Conservation (phyloP, 2,888 invertebrate species). For the Alloplasta piceator region DNA sequence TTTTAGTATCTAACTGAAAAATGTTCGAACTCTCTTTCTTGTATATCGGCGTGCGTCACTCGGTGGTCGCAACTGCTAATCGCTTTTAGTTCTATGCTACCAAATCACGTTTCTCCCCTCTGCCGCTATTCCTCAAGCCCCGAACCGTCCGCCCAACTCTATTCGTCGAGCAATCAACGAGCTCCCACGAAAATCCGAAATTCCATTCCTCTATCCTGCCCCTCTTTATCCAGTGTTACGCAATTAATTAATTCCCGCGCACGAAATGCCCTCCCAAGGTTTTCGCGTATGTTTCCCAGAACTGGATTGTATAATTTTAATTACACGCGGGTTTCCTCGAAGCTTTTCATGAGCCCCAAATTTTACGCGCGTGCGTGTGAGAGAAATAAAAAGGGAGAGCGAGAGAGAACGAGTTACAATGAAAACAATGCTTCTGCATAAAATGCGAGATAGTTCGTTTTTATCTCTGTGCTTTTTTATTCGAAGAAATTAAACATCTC, state of each 20-base stretch:
- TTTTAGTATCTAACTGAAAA: conserved; percentile 1
- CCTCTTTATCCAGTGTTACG: conserved; percentile 7
- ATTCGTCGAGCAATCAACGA: conserved; percentile 46
- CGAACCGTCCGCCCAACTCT: background rate
- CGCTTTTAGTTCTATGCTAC: conserved; percentile 10
- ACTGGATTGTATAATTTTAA: conserved; percentile 31
- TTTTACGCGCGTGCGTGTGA: background rate
- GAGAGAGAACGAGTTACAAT: background rate
- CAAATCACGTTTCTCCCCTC: conserved; percentile 16
- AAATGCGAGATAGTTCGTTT: background rate
- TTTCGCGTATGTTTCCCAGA: conserved; percentile 5
- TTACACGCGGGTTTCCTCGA: conserved; percentile 20
- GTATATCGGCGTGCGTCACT: background rate
- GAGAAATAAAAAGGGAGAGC: background rate
- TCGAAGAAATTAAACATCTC: no score
- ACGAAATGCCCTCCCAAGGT: conserved; percentile 18
- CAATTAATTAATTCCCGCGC: conserved; percentile 56
- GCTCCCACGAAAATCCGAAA: conserved; percentile 48
- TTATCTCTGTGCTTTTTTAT: no score
- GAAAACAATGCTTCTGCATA: background rate
- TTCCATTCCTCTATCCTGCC: background rate
- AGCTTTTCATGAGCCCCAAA: conserved; percentile 11
- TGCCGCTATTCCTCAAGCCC: background rate
- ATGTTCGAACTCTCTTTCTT: background rate
- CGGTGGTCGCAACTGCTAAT: conserved; percentile 48